Evolutionary conservation across 2,888 invertebrate genomes (phyloP), one percentile per base, ranked within the genome.

Genomic region (Belgica antarctica): DNA sequence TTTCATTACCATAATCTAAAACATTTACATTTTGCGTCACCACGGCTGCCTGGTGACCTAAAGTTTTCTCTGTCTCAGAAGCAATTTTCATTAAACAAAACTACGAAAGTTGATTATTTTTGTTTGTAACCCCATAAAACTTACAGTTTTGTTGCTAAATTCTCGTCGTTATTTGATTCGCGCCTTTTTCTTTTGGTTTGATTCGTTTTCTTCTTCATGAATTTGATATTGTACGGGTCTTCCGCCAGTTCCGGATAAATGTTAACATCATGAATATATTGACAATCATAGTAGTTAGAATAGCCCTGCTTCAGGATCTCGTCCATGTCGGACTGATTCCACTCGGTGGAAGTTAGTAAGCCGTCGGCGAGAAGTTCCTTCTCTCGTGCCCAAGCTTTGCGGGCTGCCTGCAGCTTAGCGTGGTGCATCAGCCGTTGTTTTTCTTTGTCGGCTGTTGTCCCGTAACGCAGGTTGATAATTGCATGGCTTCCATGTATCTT

Each of bases 311-410:
- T 93, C 73, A 89, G 82, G 73, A 96, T 89, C 81, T 96, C 94
- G 74, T 95, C 93, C 74, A 89, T 86, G 80, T 96, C 96, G 59
- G 88, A 86, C 66, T 90, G 87, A 72, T 90, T 87, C 96, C 96
- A 96, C 73, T 94, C 94, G 36, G 89, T 81, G 71, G 84, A 84
- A 27, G 91, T 90, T 62, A 88, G 87, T 19, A 90, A 84, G 41
- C 91, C 92, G 71, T 86, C 86, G 72, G 90, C 87, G 46, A 92
- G 80, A 2, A 91, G 87, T 76, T 95, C 94, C 72, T 91, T 89
- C 78, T 96, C 96, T 71, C 92, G 85, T 75, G 91, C 90, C 96
- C 96, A 96, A 57, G 96, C 94, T 78, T 94, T 94, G 41, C 92
- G 85, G 62, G 94, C 87, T 0, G 96, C 95, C 25, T 89, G 86